phyloP scores from a whole-genome alignment of 2,888 invertebrate species.

The Piscicola geometra region DNA sequence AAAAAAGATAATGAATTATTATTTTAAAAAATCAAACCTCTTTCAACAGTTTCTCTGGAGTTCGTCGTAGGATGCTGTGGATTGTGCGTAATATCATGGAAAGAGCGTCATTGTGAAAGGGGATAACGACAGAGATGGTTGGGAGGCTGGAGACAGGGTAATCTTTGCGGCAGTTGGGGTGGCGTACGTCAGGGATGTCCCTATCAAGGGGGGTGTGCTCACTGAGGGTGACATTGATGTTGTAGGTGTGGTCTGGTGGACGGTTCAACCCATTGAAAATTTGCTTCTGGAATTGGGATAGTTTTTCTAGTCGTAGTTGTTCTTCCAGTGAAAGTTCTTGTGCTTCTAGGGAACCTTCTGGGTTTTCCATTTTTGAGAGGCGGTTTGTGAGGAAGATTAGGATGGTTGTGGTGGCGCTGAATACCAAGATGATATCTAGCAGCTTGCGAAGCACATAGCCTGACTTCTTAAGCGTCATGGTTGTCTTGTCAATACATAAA shows the following conservation, averaged over 20 bases:
- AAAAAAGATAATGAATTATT: neutral
- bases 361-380: neutral
- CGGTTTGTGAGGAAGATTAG: neutral
- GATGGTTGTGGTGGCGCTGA: conserved; percentile 20
- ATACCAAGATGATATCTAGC: conserved; percentile 18
- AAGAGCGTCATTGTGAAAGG: conserved; percentile 48
- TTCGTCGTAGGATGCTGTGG: conserved; percentile 43
- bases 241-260: conserved; percentile 44
- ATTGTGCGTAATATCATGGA: conserved; percentile 52
- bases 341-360: neutral
- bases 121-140: conserved; percentile 44
- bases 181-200: conserved; percentile 41
- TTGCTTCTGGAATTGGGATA: conserved; percentile 17
- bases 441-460: neutral
- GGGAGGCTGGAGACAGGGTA: conserved; percentile 40
- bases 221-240: conserved; percentile 45
- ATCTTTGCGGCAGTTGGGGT: conserved; percentile 35
- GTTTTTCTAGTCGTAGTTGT: conserved; percentile 12
- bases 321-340: conserved; percentile 9
- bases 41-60: conserved; percentile 43
- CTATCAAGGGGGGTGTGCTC: conserved; percentile 43
- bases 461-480: too few species aligned
- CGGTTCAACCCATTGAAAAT: conserved; percentile 41
- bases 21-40: conserved; percentile 12
- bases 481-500: too few species aligned